Percentiles rank a stretch among this genome's conserved stretches.
phyloP scores from a whole-genome alignment of 1,140 invertebrate species.

The Drosophila yakuba region DNA sequence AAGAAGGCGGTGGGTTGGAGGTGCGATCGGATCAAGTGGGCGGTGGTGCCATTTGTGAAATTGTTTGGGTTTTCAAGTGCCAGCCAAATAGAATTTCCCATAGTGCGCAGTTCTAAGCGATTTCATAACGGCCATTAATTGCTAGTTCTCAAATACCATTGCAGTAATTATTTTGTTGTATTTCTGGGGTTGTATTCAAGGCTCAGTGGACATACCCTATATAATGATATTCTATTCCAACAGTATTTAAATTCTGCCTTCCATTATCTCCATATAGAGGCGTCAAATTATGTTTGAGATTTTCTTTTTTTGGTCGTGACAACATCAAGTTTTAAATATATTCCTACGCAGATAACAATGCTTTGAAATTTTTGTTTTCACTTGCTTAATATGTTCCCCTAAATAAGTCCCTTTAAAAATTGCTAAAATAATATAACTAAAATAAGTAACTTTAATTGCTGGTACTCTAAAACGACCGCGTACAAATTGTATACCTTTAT shows the following conservation, averaged over 20 bases:
- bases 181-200: background rate
- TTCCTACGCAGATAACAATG: background rate
- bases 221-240: background rate
- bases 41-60: slow-evolving; percentile 39
- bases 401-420: too few relatives aligned
- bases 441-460: background rate
- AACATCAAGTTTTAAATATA: slow-evolving; percentile 22
- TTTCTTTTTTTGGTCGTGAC: slow-evolving; percentile 19
- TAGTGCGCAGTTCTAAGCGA: slow-evolving; percentile 41
- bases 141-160: slow-evolving; percentile 8
- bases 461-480: background rate
- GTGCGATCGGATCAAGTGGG: slow-evolving; percentile 18
- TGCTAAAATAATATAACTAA: too few relatives aligned
- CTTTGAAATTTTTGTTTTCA: slow-evolving; percentile 3
- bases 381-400: background rate
- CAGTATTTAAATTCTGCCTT: background rate
- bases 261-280: background rate
- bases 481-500: slow-evolving; percentile 3
- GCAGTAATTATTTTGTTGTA: background rate
- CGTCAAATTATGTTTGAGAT: background rate
- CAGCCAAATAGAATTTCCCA: slow-evolving; percentile 41
- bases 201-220: background rate
- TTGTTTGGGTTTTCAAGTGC: slow-evolving; percentile 20
- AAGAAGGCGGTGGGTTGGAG: background rate
- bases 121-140: slow-evolving; percentile 55